These are phyloP conservation scores for Telmatherina bonti DNA, from an alignment of 2,797 vertebrate genomes.

Conservation along the genomic window DNA sequence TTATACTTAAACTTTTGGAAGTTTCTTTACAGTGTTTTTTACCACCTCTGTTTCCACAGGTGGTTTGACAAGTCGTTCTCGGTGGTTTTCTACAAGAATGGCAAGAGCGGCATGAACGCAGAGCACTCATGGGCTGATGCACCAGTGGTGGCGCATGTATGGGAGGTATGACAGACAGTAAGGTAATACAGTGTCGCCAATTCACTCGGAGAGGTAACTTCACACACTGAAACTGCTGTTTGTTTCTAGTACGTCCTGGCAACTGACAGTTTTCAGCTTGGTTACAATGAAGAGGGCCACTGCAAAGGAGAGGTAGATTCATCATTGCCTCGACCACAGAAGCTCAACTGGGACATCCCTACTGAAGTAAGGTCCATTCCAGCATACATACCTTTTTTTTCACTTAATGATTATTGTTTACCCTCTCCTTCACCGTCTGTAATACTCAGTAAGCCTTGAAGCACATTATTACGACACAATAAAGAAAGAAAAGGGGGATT, in stretches of 20 bases:
- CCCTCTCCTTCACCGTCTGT: too few relatives aligned
- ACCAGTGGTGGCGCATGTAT: conserved; percentile 88
- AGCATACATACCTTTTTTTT: too few relatives aligned
- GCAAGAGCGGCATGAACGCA: conserved; percentile 89
- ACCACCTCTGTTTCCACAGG: conserved; percentile 54
- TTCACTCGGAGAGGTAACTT: not conserved
- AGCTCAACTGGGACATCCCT: conserved; percentile 89
- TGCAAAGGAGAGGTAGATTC: conserved; percentile 88
- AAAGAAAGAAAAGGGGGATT: too few relatives aligned
- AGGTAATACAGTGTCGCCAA: too few relatives aligned
- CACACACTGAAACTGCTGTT: not conserved
- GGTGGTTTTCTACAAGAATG: conserved; percentile 88
- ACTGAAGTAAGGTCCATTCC: conserved; percentile 77
- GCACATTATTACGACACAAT: too few relatives aligned
- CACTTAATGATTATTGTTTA: too few relatives aligned
- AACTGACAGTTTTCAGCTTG: conserved; percentile 89
- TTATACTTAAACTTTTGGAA: not conserved
- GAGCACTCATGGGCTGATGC: conserved; percentile 93
- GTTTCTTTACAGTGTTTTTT: not conserved
- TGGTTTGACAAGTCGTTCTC: conserved; percentile 91
- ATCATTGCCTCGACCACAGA: conserved; percentile 83
- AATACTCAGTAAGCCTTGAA: too few relatives aligned
- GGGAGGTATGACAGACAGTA: conserved; percentile 83
- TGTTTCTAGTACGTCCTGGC: conserved; percentile 85
- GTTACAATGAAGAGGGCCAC: conserved; percentile 89